Evolutionary conservation across 2,888 invertebrate genomes (phyloP), one percentile per base, ranked within the genome.

Genomic region (Rhamnusium bicolor): DNA sequence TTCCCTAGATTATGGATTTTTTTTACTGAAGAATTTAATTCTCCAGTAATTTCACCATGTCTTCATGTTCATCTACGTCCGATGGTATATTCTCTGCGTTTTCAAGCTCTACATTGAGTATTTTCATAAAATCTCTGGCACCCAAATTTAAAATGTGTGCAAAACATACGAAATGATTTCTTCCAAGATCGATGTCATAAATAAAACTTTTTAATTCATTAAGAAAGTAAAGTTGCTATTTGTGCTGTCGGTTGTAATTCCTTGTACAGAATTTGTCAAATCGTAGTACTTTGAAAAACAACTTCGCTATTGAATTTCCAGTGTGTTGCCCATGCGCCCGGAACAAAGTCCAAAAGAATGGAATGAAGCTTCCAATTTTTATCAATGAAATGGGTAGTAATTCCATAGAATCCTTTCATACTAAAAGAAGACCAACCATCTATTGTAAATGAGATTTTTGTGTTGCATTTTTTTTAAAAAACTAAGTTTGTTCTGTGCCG

Each of bases 351-450:
- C 32, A 82, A 75, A 56, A 77, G 72, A 16, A 79, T 49, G 29
- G 80, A 79, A 46, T 80, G 76, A 19, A 73, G 47, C 40, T 75
- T 72, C 79, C 79, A 83, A 14, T 81, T 67, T 10, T 75, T 56
- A 47, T 81, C 79, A 62, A 81, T 76, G 47, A 74, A 82, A 78
- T 82, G 76, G 27, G 69, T 62, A 7, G 81, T 82, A 8, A 82
- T 78, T 32, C 79, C 81, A 72, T 81, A 80, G 68, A 67, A 80
- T 18, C 72, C 75, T 69, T 70, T 71, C 53, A 66, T 74, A 69
- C 65, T 68, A 61, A 79, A 72, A n/a, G 80, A 79, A 24, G 81
- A 76, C 80, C 80, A 81, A 21, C 76, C 80, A 74, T 82, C 78
- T 71, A 81, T 76, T 16, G 82, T 80, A 47, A 81, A 79, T 47